phyloP scores from a whole-genome alignment of 2,888 invertebrate species.

The Rhaphigaster nebulosa region DNA sequence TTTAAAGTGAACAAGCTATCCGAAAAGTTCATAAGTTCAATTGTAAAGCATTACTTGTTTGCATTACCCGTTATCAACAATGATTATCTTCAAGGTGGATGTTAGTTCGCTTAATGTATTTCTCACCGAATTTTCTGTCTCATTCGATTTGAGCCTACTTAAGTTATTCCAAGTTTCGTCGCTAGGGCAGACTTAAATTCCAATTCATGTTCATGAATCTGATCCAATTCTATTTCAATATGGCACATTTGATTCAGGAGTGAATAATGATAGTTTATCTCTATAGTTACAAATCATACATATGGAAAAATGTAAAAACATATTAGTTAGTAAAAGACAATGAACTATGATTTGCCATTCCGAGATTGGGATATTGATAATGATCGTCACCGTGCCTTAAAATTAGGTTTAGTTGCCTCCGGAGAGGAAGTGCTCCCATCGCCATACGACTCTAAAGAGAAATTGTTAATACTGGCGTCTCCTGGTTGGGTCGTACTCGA shows the following conservation, averaged over 20 bases:
- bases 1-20: no score
- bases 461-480: not conserved
- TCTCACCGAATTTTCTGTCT: no score
- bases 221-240: not conserved
- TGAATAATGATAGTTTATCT: not conserved
- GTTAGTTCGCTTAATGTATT: no score
- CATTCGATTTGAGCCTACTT: no score
- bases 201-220: no score
- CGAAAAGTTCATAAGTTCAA: no score
- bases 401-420: not conserved
- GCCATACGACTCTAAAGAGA: not conserved
- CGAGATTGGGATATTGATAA: slow-evolving; percentile 19
- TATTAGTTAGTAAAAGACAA: not conserved
- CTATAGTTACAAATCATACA: not conserved
- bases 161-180: no score
- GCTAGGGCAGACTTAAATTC: no score
- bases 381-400: not conserved
- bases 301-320: not conserved
- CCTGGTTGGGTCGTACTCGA: not conserved
- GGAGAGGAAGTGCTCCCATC: not conserved
- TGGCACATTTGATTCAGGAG: no score
- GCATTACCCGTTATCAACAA: no score
- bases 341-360: slow-evolving; percentile 1
- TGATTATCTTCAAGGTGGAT: no score
- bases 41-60: no score